Base-by-base conservation (phyloP, 1,140 invertebrate genomes). In the Elysia chlorotica region DNA sequence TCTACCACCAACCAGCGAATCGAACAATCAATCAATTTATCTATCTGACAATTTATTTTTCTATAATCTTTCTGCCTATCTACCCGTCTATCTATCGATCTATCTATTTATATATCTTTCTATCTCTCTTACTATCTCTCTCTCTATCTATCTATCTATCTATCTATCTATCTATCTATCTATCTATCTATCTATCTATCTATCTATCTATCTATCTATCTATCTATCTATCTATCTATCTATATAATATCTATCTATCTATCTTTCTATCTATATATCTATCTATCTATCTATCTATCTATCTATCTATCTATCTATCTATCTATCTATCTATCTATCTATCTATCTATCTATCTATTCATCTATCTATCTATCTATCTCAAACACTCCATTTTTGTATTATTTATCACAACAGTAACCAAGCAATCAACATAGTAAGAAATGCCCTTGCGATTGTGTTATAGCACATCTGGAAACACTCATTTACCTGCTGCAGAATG, bases 141-240 rank as follows among this genome's bases (percentile, higher is more conserved):
- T 41, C 4, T 41, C 65, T 41, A 5, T 67, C 65, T 67, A 21
- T n/a, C 21, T 67, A 5, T 41, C 14, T n/a, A 5, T 33, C 25
- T 28, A 28, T 2, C 62, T 65, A 14, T 33, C 33, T 2, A 5
- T n/a, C 30, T 10, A 19, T 33, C 1, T 65, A 19, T 2, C 33
- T 65, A 10, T 59, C 48, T 2, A 14, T 37, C 35, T 37, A 10
- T 23, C 35, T 63, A 17, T 63, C 41, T 71, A 33, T 41, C 56
- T 71, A n/a, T 71, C 56, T 62, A 1, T 71, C 56, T 62, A 1
- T 71, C 56, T 71, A 33, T 62, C 35, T 48, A n/a, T 48, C 41
- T 71, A 21, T 48, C 65, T 41, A 5, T 41, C 65, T 41, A 5
- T 67, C 65, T 67, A 21, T n/a, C 21, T 67, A 5, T 41, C 14